Base-by-base conservation (phyloP, 2,113 vertebrate genomes). In the Diadophis punctatus region DNA sequence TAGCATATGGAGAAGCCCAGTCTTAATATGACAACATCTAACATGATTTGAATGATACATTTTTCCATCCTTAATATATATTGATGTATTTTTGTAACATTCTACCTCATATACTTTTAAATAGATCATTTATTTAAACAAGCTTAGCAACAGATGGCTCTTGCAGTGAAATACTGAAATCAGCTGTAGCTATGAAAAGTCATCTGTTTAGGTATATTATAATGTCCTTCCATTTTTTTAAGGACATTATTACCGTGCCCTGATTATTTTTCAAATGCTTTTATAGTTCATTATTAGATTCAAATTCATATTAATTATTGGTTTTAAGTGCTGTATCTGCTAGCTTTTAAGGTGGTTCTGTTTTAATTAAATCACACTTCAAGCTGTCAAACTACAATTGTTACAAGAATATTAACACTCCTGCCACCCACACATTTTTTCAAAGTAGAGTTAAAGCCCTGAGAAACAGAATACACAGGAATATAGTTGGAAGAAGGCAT, bases 361-460 rank as follows among this genome's bases (percentile, higher is more conserved):
- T 92, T 86, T 92, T 96, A 97, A 95, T 97, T 96, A 96, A 55
- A 88, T 93, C 51, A 0, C 74, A 43, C 93, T 96, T 93, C 93
- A 91, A 95, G 88, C 92, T 97, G 90, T 95, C 92, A 95, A 91
- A 95, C 20, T 94, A 63, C 95, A 96, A 94, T 94, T 97, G 92
- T 97, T 96, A 95, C 46, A 43, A 92, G 91, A 94, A 89, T 95
- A 94, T 97, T 96, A 30, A 93, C 95, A 84, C 90, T 97, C 95
- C 94, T 95, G 94, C 93, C 96, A 95, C 95, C 96, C 93, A 95
- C 94, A 95, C 95, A 94, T 96, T 95, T 90, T 93, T 94, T 85
- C 92, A 90, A 92, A 94, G 84, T 93, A 87, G 94, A 94, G 91
- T 94, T 96, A 96, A 91, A 94, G 89, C 93, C 94, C 89, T 95